Percentiles rank a stretch among this genome's conserved stretches.
Evolutionary conservation across 92 coral and sea anemone species (phyloP).

Genomic region (Anthopleura xanthogrammica): DNA sequence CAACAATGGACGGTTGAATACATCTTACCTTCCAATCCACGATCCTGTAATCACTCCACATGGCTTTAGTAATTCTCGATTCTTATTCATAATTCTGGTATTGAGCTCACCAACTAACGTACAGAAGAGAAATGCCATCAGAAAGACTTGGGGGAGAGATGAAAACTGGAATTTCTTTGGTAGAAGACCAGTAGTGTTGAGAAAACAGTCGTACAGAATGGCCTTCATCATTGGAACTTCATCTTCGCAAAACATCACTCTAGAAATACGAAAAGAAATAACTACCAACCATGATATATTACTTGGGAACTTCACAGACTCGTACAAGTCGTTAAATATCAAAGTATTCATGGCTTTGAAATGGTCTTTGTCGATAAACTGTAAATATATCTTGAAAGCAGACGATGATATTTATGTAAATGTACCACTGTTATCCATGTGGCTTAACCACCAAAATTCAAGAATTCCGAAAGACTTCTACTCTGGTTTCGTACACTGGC

Average conservation of each 20-base stretch:
- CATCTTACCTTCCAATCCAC: background rate
- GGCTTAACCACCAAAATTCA: background rate
- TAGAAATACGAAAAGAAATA: background rate
- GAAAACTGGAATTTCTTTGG: background rate
- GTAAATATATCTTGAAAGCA: conserved; percentile 11
- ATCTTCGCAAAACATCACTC: background rate
- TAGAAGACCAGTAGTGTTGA: background rate
- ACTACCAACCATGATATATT: background rate
- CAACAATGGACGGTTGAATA: background rate
- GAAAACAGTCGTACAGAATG: background rate
- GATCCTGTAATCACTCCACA: background rate
- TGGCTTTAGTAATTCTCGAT: background rate
- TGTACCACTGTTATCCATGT: background rate
- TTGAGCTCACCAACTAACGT: background rate
- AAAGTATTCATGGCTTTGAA: conserved; percentile 2
- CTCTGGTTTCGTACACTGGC: background rate
- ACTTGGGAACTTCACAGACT: conserved; percentile 1
- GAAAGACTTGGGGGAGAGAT: conserved; percentile 13
- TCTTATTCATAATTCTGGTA: background rate
- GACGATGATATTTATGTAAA: conserved; percentile 22
- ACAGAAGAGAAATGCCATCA: conserved; percentile 3
- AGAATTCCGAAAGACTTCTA: background rate
- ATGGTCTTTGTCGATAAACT: conserved; percentile 7
- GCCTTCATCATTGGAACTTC: background rate
- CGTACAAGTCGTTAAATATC: background rate